These are phyloP conservation scores for Aporophyla nigra DNA, from an alignment of 2,888 invertebrate species.

Conservation along the genomic window DNA sequence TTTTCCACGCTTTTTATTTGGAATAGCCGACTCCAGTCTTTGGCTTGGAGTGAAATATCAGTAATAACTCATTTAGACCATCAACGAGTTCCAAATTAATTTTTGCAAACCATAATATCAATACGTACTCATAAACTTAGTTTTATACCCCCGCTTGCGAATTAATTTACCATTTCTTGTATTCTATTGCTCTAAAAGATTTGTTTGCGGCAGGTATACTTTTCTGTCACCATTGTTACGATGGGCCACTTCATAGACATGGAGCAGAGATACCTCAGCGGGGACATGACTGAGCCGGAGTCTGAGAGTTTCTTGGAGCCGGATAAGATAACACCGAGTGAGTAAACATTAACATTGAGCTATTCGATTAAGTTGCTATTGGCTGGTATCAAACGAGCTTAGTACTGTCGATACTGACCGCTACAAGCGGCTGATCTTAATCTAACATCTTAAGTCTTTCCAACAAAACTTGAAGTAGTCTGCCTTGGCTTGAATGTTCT, in stretches of 20 bases:
- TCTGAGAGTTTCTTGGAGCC: conserved; percentile 91
- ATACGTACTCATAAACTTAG: not conserved
- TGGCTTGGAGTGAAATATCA: not conserved
- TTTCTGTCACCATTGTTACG: conserved; percentile 92
- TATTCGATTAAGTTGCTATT: conserved; percentile 8
- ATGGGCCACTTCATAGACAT: conserved; percentile 92
- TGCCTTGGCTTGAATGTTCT: not conserved
- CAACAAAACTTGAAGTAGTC: not conserved
- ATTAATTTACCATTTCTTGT: not conserved
- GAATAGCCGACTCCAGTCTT: not conserved
- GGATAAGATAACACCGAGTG: conserved; percentile 89
- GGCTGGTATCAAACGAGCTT: conserved; percentile 12
- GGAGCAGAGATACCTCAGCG: conserved; percentile 92
- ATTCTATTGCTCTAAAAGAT: conserved; percentile 44
- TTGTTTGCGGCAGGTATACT: conserved; percentile 92
- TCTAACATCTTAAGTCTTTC: not conserved
- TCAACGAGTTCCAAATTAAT: not conserved
- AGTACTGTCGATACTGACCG: not conserved
- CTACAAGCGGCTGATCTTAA: not conserved
- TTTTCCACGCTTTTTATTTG: not conserved
- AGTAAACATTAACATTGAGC: conserved; percentile 69
- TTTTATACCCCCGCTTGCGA: not conserved
- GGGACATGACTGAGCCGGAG: conserved; percentile 89
- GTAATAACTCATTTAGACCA: not conserved
- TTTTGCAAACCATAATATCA: not conserved